Evolutionary conservation across 2,888 invertebrate genomes (phyloP).

Genomic region (Beris morrisii): DNA sequence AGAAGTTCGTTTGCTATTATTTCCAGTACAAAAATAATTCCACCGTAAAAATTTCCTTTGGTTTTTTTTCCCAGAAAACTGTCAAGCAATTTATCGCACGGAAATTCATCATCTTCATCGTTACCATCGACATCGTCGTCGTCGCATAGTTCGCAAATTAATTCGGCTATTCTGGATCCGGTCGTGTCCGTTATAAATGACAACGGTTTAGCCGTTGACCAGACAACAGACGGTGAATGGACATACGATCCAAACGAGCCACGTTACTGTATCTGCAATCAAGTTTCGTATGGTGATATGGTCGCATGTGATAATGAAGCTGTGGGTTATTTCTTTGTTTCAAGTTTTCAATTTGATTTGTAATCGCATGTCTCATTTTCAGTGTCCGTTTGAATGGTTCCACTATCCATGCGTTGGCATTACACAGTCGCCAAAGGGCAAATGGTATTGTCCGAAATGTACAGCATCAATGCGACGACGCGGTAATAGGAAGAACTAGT

Average conservation of each 20-base stretch:
- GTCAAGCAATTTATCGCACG: constrained; percentile 41
- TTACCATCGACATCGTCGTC: constrained; percentile 51
- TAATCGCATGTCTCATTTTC: constrained; percentile 48
- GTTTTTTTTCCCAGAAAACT: constrained; percentile 47
- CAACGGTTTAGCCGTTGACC: constrained; percentile 52
- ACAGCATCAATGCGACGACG: constrained; percentile 83
- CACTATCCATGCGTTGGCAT: constrained; percentile 98
- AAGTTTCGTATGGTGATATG: constrained; percentile 98
- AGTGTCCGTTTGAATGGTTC: constrained; percentile 99
- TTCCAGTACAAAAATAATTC: background rate
- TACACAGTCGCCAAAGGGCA: constrained; percentile 93
- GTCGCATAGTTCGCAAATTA: constrained; percentile 47
- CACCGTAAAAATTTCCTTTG: background rate
- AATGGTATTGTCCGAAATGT: constrained; percentile 99
- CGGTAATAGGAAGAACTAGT: constrained; percentile 75
- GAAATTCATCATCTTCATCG: constrained; percentile 40
- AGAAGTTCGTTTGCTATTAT: constrained; percentile 57
- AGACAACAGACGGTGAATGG: constrained; percentile 75
- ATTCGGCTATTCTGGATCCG: constrained; percentile 42
- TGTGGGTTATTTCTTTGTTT: constrained; percentile 61
- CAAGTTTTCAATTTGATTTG: constrained; percentile 9
- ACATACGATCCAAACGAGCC: constrained; percentile 96
- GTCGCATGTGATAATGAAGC: constrained; percentile 98
- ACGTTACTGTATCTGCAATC: constrained; percentile 93
- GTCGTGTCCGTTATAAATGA: constrained; percentile 44